phyloP scores from a whole-genome alignment of 2,113 vertebrate genomes.

The Polyodon spathula region DNA sequence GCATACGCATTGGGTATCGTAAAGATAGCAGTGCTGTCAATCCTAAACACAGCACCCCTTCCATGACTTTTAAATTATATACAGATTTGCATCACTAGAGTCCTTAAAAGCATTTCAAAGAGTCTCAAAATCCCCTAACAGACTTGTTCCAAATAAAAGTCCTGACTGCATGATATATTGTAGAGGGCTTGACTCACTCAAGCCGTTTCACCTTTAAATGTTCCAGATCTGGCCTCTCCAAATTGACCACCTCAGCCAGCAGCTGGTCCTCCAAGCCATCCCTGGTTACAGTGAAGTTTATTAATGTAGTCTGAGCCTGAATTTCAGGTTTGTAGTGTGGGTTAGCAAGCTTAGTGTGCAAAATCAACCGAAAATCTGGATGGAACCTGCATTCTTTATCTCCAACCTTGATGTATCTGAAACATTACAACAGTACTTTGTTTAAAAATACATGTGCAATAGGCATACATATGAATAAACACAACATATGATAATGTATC shows the following conservation, averaged over 20 bases:
- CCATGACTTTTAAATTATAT: too few species aligned
- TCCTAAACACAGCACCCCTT: too few species aligned
- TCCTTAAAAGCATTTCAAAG: too few species aligned
- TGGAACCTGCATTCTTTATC: constrained; percentile 56
- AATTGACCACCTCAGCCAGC: constrained; percentile 51
- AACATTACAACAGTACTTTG: background rate
- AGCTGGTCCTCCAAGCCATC: constrained; percentile 58
- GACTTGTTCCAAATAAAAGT: too few species aligned
- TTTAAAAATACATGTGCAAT: background rate
- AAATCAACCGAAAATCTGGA: constrained; percentile 54
- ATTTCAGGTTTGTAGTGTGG: constrained; percentile 59
- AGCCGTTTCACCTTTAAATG: constrained; percentile 43
- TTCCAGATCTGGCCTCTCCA: constrained; percentile 56
- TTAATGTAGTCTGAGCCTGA: constrained; percentile 58
- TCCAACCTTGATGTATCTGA: constrained; percentile 62
- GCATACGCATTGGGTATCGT: too few species aligned
- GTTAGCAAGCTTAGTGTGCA: constrained; percentile 61
- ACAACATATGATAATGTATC: background rate
- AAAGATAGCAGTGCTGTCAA: too few species aligned
- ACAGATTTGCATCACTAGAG: too few species aligned
- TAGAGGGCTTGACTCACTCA: too few species aligned
- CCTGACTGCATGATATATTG: too few species aligned
- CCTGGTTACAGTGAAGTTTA: constrained; percentile 51
- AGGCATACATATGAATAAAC: background rate
- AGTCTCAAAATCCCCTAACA: too few species aligned